Conservation (phyloP, 2,888 invertebrate genomes). For the Hanleya hanleyi region DNA sequence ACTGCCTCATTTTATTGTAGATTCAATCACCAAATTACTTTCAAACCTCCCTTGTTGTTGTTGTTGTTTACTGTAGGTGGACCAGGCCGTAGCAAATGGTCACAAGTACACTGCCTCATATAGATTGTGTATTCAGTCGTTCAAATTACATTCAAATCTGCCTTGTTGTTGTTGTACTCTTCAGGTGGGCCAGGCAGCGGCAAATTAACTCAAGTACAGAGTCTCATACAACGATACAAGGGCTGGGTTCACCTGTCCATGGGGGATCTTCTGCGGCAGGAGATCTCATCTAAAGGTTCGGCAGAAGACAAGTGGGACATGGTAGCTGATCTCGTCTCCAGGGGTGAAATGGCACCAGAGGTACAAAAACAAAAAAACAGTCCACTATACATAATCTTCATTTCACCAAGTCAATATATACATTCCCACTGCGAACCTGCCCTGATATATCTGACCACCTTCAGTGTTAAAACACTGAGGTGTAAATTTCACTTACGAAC, state of each 20-base stretch:
- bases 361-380: constrained; percentile 39
- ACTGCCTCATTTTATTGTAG: too few relatives aligned
- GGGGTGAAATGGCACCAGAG: constrained; percentile 69
- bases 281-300: constrained; percentile 60
- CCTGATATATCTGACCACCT: too few relatives aligned
- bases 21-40: too few relatives aligned
- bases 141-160: not conserved
- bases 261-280: constrained; percentile 69
- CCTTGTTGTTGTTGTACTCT: not conserved
- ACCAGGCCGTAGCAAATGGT: too few relatives aligned
- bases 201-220: constrained; percentile 93
- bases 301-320: constrained; percentile 65
- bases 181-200: constrained; percentile 89
- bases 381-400: not conserved
- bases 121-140: too few relatives aligned
- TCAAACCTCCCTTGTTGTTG: too few relatives aligned
- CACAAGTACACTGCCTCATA: too few relatives aligned
- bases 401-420: too few relatives aligned
- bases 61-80: too few relatives aligned
- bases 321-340: constrained; percentile 54
- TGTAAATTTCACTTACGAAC: too few relatives aligned
- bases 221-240: constrained; percentile 80
- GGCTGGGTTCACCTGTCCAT: constrained; percentile 69
- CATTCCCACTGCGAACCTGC: too few relatives aligned
- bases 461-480: too few relatives aligned